A percentile compares a stretch with the other conserved stretches of the same genome.
Conservation (phyloP, 2,888 invertebrate genomes). For the Brachylomia viminalis region DNA sequence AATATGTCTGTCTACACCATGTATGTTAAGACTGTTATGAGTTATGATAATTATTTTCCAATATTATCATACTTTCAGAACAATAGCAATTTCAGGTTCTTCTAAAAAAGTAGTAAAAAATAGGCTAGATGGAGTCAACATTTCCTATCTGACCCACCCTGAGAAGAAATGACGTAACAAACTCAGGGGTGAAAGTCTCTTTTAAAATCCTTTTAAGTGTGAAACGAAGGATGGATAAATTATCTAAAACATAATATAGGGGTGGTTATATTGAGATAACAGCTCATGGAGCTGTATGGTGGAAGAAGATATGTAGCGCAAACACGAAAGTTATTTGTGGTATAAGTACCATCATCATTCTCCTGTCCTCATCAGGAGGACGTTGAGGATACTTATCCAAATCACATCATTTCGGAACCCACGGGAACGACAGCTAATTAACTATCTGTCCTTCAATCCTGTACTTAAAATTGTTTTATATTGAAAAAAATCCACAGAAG, state of each 20-base stretch:
- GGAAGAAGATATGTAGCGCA: background rate
- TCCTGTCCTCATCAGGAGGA: no score
- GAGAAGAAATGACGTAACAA: no score
- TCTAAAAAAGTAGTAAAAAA: background rate
- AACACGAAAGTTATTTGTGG: background rate
- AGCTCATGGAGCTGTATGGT: background rate
- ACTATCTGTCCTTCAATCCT: no score
- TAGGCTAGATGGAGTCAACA: no score
- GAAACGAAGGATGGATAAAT: background rate
- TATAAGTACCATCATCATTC: no score
- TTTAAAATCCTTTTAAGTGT: background rate
- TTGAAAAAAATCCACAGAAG: background rate
- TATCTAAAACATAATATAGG: background rate
- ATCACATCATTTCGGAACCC: background rate
- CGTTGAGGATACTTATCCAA: background rate
- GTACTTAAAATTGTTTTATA: no score
- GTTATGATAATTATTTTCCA: background rate
- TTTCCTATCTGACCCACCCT: no score
- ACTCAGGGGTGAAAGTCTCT: no score
- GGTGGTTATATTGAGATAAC: background rate
- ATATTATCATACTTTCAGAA: slow-evolving; percentile 7
- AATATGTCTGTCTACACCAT: background rate
- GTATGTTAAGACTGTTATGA: no score
- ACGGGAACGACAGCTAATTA: background rate
- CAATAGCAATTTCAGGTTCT: background rate